phyloP scores from a whole-genome alignment of 2,113 vertebrate genomes.

The Notiomystis cincta region DNA sequence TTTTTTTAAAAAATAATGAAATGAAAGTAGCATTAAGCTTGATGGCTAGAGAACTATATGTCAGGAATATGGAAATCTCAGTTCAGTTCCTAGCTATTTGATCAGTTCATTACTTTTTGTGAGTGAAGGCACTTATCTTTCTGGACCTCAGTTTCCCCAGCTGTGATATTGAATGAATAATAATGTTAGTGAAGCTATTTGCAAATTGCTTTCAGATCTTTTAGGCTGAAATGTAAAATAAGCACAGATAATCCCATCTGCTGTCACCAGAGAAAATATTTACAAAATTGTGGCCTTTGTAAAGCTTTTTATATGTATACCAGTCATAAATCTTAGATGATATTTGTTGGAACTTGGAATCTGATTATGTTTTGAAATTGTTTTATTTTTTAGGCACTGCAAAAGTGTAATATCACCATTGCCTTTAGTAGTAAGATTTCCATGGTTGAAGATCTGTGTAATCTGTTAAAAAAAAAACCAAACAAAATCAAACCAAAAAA shows the following conservation, averaged over 20 bases:
- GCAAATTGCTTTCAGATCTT: neutral
- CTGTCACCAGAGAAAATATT: neutral
- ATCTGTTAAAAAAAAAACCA: neutral
- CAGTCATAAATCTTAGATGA: neutral
- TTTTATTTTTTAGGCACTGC: neutral
- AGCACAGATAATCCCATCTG: neutral
- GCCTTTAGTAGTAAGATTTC: neutral
- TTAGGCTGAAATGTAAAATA: neutral
- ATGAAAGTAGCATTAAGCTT: neutral
- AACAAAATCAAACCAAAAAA: neutral
- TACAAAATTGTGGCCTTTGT: neutral
- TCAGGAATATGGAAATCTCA: neutral
- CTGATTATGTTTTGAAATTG: neutral
- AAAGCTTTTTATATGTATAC: neutral
- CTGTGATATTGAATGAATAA: neutral
- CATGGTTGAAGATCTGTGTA: neutral
- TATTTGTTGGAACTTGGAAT: neutral
- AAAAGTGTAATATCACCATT: neutral
- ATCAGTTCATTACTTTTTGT: neutral
- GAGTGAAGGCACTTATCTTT: neutral
- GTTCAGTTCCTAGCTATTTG: neutral
- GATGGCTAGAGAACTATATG: neutral
- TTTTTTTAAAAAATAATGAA: neutral
- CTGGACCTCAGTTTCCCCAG: neutral
- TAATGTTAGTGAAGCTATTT: neutral